Evolutionary conservation across 1,140 invertebrate genomes (phyloP).

Genomic region (Matsumurasca onukii): DNA sequence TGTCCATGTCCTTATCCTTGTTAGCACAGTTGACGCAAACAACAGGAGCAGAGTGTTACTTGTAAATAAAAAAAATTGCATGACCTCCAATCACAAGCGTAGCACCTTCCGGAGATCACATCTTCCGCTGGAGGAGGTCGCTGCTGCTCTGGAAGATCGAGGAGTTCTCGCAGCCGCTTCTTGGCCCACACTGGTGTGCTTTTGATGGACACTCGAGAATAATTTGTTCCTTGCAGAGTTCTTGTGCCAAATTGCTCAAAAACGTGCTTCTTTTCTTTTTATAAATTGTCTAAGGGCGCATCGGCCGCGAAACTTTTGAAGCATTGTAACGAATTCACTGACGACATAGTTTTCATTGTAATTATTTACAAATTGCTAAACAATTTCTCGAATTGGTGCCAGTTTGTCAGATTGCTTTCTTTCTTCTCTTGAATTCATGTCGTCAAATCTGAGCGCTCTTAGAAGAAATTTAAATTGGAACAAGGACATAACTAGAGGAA

Average conservation of each 20-base stretch:
- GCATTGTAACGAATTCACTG: slow-evolving; percentile 36
- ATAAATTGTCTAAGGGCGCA: slow-evolving; percentile 48
- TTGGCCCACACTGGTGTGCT: not conserved
- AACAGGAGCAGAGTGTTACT: too few species aligned
- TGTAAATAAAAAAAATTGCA: too few species aligned
- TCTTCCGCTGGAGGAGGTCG: not conserved
- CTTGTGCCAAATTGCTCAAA: not conserved
- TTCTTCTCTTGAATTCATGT: slow-evolving; percentile 39
- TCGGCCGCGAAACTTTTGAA: slow-evolving; percentile 44
- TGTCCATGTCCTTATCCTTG: too few species aligned
- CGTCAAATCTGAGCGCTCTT: slow-evolving; percentile 44
- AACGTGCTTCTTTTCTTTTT: slow-evolving; percentile 25
- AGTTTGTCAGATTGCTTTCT: slow-evolving; percentile 43
- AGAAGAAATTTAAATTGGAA: slow-evolving; percentile 42
- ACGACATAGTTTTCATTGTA: slow-evolving; percentile 40
- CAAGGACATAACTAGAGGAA: slow-evolving; percentile 38
- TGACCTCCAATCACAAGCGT: not conserved
- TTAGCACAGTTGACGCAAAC: too few species aligned
- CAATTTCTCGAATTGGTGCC: slow-evolving; percentile 44
- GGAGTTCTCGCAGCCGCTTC: not conserved
- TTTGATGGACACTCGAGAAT: not conserved
- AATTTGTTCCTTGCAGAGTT: not conserved
- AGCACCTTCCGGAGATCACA: not conserved
- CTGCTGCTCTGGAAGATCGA: not conserved
- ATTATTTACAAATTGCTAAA: slow-evolving; percentile 44